Evolutionary conservation across 2,797 vertebrate genomes (phyloP).

Genomic region (Hydrophis major): DNA sequence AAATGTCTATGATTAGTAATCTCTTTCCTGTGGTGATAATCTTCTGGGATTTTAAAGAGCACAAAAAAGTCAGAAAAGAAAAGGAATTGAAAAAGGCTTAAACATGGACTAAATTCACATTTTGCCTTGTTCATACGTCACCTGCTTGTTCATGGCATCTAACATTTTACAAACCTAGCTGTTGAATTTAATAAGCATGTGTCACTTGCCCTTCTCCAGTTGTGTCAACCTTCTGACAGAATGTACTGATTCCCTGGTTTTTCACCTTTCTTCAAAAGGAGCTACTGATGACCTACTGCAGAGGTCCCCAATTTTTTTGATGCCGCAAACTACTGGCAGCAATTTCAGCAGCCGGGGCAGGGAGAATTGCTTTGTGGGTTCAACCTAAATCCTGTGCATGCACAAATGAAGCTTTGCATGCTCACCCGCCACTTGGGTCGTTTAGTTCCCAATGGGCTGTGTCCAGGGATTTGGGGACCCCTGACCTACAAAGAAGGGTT

Average conservation of each 20-base stretch:
- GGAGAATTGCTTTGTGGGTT: neutral
- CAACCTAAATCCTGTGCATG: neutral
- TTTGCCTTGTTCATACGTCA: neutral
- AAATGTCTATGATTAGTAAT: neutral
- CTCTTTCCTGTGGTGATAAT: neutral
- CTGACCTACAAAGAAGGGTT: neutral
- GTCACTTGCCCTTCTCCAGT: neutral
- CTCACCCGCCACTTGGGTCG: neutral
- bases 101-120: neutral
- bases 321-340: neutral
- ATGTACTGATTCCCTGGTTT: neutral
- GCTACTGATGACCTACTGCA: neutral
- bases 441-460: neutral
- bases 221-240: neutral
- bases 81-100: neutral
- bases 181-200: neutral
- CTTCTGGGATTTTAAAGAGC: neutral
- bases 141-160: neutral
- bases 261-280: neutral
- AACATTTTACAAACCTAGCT: neutral
- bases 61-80: neutral
- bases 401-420: neutral
- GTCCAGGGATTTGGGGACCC: neutral
- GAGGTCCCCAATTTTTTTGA: neutral
- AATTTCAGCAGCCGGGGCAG: neutral